Evolutionary conservation across 2,113 vertebrate species (phyloP), one percentile per base, ranked within the genome.

Genomic region (Camelus dromedarius): DNA sequence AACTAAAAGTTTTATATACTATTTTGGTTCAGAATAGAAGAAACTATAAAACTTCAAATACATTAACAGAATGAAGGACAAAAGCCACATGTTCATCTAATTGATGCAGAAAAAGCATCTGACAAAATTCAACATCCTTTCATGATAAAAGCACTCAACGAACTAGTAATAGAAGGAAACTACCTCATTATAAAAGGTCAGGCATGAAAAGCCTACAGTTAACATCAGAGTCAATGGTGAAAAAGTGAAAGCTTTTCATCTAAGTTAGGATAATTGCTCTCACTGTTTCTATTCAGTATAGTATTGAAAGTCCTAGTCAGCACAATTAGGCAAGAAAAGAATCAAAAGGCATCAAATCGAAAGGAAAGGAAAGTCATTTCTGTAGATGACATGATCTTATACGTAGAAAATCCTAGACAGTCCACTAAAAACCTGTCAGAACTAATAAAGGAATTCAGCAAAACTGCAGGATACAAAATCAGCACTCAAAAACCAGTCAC

Each of bases 1-100:
- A 92, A 54, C 8, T 81, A 72, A 52, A 95, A 93, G 19, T 35
- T 89, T 77, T 70, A 84, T 79, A 62, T 64, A 80, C 24, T 48
- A 12, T 50, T 0, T 60, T 28, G 3, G 1, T 54, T 48, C 22
- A 84, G 24, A 75, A 88, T 20, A 84, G 32, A 80, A 85, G 15
- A 88, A 95, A 73, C 35, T 48, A 67, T 50, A 89, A 92, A 67
- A 80, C 11, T 87, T 76, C n/a, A 70, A 64, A 70, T 86, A 54
- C n/a, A 87, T 76, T 69, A 94, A n/a, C 20, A 82, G 15, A 75
- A 94, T 46, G 20, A 85, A 62, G 11, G 19, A 70, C 42, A 76
- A 94, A 85, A 81, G 24, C 4, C 46, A 50, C 20, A 35, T 14
- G 26, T 50, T 54, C 50, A 62, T 46, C n/a, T 77, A 88, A 50